Conservation (phyloP, 2,113 vertebrate genomes). For the Nothocercus nigrocapillus region DNA sequence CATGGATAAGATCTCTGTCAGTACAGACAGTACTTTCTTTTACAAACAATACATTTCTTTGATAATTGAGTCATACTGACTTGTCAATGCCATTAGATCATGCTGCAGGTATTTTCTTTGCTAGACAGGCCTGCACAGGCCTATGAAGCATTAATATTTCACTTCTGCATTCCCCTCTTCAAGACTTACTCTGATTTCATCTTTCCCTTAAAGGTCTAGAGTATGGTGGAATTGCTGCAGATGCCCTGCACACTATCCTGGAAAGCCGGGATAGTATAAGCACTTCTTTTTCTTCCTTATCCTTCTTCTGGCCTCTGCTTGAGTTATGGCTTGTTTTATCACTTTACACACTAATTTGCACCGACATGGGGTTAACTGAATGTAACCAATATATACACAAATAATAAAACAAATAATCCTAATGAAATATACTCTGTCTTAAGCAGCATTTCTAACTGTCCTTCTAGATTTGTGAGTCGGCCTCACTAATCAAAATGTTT, state of each 20-base stretch:
- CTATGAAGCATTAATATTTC: background rate
- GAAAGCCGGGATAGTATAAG: background rate
- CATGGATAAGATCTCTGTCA: no score
- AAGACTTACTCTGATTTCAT: background rate
- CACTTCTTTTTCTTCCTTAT: background rate
- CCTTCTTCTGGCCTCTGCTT: background rate
- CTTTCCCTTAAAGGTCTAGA: background rate
- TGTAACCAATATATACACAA: background rate
- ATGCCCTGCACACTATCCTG: background rate
- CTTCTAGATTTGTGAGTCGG: background rate
- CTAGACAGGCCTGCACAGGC: background rate
- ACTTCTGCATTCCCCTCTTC: background rate
- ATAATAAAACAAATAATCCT: background rate
- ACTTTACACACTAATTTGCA: background rate
- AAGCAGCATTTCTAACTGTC: background rate
- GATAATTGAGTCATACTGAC: background rate
- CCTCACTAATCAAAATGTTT: background rate
- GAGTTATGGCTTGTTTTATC: background rate
- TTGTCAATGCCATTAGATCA: background rate
- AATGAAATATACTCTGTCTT: background rate
- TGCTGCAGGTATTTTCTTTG: background rate
- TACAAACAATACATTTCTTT: background rate
- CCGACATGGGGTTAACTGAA: background rate
- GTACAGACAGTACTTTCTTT: background rate
- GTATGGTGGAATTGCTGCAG: fast-evolving